phyloP scores from a whole-genome alignment of 2,888 invertebrate species.

The Masnerella sp. region DNA sequence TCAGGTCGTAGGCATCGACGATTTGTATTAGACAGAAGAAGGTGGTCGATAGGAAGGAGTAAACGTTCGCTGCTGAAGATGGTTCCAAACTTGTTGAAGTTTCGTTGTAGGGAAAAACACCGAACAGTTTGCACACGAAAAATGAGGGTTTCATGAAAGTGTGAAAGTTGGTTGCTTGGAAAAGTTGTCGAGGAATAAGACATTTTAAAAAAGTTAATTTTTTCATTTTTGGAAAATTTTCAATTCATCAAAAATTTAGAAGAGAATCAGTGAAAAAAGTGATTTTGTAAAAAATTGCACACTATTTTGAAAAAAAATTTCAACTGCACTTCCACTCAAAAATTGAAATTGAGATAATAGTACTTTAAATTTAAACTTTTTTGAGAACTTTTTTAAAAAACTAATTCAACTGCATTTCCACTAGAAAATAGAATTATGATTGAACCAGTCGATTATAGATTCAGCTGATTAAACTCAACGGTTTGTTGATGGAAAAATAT shows the following conservation, averaged over 20 bases:
- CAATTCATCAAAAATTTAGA: no score
- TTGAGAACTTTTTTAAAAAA: no score
- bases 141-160: conserved; percentile 65
- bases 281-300: no score
- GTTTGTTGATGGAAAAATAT: conserved; percentile 22
- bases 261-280: no score
- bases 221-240: conserved; percentile 3
- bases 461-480: no score
- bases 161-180: conserved; percentile 71
- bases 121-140: conserved; percentile 60
- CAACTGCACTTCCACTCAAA: no score
- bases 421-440: no score
- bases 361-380: no score
- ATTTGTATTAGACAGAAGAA: background rate
- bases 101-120: conserved; percentile 65
- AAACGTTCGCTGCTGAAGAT: conserved; percentile 58
- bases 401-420: no score
- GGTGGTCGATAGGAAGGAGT: conserved; percentile 49
- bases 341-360: no score
- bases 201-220: background rate
- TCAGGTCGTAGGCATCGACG: background rate
- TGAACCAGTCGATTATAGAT: no score
- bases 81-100: conserved; percentile 45
- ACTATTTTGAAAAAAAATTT: no score
- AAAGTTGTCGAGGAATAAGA: background rate